Conservation (phyloP, 2,797 vertebrate genomes). For the Notamacropus eugenii region DNA sequence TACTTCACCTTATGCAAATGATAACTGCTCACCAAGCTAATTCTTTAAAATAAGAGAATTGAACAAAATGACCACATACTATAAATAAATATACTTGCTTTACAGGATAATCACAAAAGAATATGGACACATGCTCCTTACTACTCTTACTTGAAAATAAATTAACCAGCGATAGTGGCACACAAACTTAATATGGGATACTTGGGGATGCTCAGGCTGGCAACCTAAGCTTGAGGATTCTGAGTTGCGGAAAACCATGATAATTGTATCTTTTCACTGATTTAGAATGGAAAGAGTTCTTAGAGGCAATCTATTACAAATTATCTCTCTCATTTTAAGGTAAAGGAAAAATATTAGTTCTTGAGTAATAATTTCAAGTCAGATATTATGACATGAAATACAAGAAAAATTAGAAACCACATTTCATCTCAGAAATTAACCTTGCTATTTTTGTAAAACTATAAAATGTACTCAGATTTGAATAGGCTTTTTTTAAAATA, state of each 20-base stretch:
- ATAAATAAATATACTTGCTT: not conserved
- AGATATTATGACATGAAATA: not conserved
- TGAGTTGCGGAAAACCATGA: not conserved
- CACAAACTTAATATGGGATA: not conserved
- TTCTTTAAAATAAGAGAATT: not conserved
- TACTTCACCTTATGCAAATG: not conserved
- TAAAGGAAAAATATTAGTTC: not conserved
- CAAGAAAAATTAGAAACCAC: not conserved
- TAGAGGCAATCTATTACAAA: not conserved
- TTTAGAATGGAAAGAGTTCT: not conserved
- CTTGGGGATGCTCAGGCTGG: not conserved
- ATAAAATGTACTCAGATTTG: slow-evolving; percentile 1
- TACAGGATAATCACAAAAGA: not conserved
- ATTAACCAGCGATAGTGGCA: not conserved
- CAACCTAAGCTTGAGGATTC: not conserved
- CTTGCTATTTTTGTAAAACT: slow-evolving; percentile 12
- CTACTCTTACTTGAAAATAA: not conserved
- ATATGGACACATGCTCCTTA: not conserved
- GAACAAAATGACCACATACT: not conserved
- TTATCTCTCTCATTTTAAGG: not conserved
- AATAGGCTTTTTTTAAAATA: not conserved
- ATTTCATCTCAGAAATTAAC: not conserved
- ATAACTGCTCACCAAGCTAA: not conserved
- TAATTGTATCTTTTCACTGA: not conserved
- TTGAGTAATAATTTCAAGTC: not conserved